Conservation (phyloP, 2,888 invertebrate species). For the Rotaria sp. region DNA sequence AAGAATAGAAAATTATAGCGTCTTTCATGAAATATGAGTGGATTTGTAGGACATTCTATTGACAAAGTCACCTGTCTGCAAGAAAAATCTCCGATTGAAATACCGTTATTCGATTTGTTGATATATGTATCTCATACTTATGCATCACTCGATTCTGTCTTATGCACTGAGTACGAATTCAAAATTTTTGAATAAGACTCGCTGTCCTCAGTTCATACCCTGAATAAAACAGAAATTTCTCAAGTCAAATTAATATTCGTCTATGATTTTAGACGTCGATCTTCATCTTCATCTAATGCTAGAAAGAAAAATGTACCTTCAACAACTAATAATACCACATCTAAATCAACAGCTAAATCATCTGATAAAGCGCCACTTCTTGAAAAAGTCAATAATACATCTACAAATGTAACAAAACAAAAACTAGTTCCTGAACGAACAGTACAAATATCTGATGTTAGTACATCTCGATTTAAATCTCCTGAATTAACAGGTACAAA, state of each 20-base stretch:
- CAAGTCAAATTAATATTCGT: no score
- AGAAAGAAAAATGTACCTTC: background rate
- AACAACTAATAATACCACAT: background rate
- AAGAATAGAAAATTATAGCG: no score
- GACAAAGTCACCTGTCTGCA: no score
- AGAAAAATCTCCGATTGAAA: no score
- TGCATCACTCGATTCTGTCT: no score
- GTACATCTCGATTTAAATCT: background rate
- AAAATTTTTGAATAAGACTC: background rate
- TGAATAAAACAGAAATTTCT: background rate
- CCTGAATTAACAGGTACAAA: background rate
- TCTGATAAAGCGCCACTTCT: constrained; percentile 11
- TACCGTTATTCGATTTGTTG: no score
- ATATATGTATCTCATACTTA: no score
- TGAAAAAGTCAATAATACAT: background rate
- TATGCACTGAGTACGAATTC: no score
- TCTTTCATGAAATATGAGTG: no score
- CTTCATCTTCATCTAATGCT: background rate
- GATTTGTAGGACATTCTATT: no score
- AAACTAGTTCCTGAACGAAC: constrained; percentile 6
- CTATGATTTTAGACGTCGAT: background rate
- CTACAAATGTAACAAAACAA: background rate
- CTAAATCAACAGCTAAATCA: background rate
- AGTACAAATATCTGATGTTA: background rate
- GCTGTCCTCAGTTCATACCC: no score